Evolutionary conservation across 2,113 vertebrate species (phyloP).

Genomic region (Entelurus aequoreus): DNA sequence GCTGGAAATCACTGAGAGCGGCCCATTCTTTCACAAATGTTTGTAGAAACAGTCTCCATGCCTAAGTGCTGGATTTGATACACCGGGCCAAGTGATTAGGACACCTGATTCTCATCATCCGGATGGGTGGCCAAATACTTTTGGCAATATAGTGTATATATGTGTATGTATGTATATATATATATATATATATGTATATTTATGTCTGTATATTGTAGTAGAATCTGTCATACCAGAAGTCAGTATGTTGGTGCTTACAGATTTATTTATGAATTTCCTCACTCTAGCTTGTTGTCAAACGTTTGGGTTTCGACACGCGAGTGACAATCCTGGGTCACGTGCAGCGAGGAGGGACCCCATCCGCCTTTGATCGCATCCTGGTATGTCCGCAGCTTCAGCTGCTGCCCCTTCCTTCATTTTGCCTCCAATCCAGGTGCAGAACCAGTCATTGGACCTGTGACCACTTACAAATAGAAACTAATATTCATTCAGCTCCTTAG

Average conservation of each 20-base stretch:
- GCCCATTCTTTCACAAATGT: no score
- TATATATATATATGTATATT: no score
- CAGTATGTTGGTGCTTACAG: background rate
- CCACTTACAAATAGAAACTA: background rate
- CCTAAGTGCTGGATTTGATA: no score
- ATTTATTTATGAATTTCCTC: slow-evolving; percentile 1
- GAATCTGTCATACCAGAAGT: slow-evolving; percentile 9
- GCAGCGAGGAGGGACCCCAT: slow-evolving; percentile 74
- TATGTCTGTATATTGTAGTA: background rate
- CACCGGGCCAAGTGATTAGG: no score
- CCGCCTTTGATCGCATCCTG: slow-evolving; percentile 93
- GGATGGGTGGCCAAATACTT: no score
- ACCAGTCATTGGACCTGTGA: background rate
- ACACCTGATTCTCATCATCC: no score
- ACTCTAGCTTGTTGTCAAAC: slow-evolving; percentile 82
- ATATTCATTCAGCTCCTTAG: background rate
- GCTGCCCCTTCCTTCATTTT: background rate
- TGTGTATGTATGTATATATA: no score
- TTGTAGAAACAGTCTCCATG: no score
- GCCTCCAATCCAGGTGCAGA: background rate
- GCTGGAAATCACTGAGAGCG: no score
- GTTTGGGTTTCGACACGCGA: slow-evolving; percentile 88
- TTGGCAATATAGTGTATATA: no score
- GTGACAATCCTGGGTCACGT: slow-evolving; percentile 87
- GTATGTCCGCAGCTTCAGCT: slow-evolving; percentile 56